Conservation (phyloP, 2,888 invertebrate genomes). For the Leistus spinibarbis region DNA sequence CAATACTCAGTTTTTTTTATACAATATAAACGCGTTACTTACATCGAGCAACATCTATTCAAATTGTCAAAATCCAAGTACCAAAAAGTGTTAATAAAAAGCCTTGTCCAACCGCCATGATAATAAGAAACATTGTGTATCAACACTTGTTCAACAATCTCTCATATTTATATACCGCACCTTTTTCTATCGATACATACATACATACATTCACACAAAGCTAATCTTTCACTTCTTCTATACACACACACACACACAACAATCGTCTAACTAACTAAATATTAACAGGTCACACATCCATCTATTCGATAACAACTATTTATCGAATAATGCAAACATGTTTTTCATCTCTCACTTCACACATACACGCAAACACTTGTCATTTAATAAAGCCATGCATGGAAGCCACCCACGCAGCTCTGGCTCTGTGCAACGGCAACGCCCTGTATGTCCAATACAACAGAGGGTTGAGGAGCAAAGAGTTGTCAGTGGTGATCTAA, state of each 20-base stretch:
- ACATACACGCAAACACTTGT: constrained; percentile 1
- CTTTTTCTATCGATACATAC: background rate
- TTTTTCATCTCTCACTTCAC: background rate
- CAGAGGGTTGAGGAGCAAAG: background rate
- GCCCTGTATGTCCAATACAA: no score
- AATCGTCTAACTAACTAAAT: background rate
- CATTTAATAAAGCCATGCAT: constrained; percentile 3
- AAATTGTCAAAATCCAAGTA: background rate
- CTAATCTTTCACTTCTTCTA: background rate
- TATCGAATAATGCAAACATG: background rate
- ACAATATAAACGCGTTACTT: background rate
- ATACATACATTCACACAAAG: background rate
- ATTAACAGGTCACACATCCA: background rate
- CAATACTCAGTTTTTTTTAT: background rate
- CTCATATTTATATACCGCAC: background rate
- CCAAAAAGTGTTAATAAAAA: background rate
- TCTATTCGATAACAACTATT: background rate
- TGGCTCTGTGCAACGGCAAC: background rate
- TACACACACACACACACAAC: background rate
- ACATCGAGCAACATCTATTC: background rate
- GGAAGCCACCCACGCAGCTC: background rate
- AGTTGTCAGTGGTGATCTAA: background rate
- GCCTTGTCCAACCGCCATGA: background rate
- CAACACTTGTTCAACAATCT: background rate
- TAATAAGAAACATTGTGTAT: background rate